These are phyloP conservation scores for Drosophila suzukii DNA, from an alignment of 1,140 invertebrate genomes.

Conservation along the genomic window DNA sequence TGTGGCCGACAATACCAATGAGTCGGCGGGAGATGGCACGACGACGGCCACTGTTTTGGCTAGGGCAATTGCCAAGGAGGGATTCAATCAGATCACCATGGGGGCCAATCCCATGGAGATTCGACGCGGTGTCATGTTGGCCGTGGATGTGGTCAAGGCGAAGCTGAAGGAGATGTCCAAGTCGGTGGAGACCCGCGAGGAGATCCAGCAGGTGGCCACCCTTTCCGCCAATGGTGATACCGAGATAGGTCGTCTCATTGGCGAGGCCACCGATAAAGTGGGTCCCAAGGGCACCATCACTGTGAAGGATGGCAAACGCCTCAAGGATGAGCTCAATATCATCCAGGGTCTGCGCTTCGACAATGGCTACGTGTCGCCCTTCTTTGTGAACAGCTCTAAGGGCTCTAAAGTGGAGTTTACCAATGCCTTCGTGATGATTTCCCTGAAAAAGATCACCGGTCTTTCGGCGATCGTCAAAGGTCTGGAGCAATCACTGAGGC, in stretches of 20 bases:
- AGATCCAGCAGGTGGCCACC: conserved; percentile 99
- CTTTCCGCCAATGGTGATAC: conserved; percentile 99
- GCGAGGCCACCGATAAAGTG: conserved; percentile 98
- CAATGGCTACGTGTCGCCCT: conserved; percentile 99
- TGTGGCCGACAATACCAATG: conserved; percentile 99
- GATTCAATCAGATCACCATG: conserved; percentile 98
- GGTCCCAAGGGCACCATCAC: conserved; percentile 99
- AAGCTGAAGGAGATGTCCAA: conserved; percentile 96
- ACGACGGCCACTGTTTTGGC: conserved; percentile 99
- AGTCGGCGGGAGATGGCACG: conserved; percentile 99
- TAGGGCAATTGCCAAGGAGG: conserved; percentile 98
- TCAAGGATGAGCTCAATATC: conserved; percentile 97
- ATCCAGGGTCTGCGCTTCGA: conserved; percentile 99
- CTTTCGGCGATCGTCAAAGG: conserved; percentile 98
- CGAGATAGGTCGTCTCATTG: conserved; percentile 96
- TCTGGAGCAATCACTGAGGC: conserved; percentile 96
- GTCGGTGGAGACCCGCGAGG: conserved; percentile 97
- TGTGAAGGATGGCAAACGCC: conserved; percentile 99
- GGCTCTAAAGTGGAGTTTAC: conserved; percentile 99
- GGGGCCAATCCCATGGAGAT: conserved; percentile 99
- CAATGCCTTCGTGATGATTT: conserved; percentile 96
- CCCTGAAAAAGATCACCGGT: conserved; percentile 98
- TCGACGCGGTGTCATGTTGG: conserved; percentile 97
- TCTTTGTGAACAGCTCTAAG: conserved; percentile 99
- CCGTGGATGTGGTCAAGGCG: conserved; percentile 95